Base-by-base conservation (phyloP, 92 coral and sea anemone genomes). In the Actinernus sp. region DNA sequence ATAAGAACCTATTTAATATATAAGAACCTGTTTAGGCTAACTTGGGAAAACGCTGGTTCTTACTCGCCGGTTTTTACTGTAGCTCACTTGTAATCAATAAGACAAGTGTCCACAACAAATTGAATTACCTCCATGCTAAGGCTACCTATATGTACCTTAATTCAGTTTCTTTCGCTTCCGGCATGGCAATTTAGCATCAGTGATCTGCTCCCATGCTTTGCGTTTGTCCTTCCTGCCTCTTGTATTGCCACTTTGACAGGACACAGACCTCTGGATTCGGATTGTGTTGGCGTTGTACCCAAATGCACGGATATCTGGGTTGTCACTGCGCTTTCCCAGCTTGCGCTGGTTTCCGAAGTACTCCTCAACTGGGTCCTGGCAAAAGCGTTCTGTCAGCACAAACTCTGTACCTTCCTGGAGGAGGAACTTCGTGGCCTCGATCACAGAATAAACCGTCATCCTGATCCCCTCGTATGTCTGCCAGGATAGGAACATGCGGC, bases 391-490 rank as follows among this genome's bases (percentile, higher is more conserved):
- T 7, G 67, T 60, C 19, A 60, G 46, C 20, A 58, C 65, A 58
- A 58, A 58, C 6, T 38, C 53, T 27, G 36, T 38, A n/a, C 65
- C 65, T 26, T 58, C 45, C 24, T 44, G 39, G 36, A 58, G 65
- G 24, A 58, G 65, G 45, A 58, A 58, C 43, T 58, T 58, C 24
- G 65, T 58, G 13, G 29, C 65, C 65, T 58, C 65, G 8, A 64
- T 48, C 21, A 47, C 60, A 20, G 72, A 45, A 27, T 64, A 45
- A 21, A 46, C 72, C 2, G 62, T 66, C n/a, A 66, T 66, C 43
- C 31, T 39, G 28, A 66, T 22, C 26, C 74, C 74, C 36, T 66
- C 74, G 37, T 66, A 52, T 10, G 74, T 66, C 48, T 66, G 74
- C 62, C n/a, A 65, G 4, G 72, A 65, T 9, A 65, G 10, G 50